A percentile compares a stretch with the other conserved stretches of the same genome.
Evolutionary conservation across 2,797 vertebrate genomes (phyloP).

Genomic region (Tympanoctomys barrerae): DNA sequence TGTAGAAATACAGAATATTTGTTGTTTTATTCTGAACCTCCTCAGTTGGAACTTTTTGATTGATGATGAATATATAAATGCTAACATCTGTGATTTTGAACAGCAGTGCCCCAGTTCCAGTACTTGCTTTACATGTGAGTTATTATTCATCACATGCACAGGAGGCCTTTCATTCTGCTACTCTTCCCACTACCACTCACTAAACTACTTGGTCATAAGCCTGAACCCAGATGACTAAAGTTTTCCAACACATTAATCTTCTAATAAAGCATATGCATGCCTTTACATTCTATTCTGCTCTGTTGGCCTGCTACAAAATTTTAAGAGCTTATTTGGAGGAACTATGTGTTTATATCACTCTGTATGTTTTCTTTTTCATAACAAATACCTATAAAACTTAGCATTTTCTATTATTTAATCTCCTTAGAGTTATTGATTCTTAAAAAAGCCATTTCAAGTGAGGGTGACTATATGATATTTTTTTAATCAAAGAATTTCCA

Average conservation of each 20-base stretch:
- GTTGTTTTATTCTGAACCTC: neutral
- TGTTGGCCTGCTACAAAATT: constrained; percentile 1
- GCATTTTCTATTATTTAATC: constrained; percentile 35
- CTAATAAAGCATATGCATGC: neutral
- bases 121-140: neutral
- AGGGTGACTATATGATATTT: neutral
- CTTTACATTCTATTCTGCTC: neutral
- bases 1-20: neutral
- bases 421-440: constrained; percentile 20
- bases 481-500: neutral
- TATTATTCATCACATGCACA: neutral
- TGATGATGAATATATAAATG: neutral
- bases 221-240: neutral
- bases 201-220: neutral
- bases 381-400: constrained; percentile 24
- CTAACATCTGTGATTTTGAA: neutral
- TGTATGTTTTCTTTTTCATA: neutral
- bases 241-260: neutral
- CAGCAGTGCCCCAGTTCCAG: neutral
- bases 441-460: neutral
- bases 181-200: neutral
- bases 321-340: constrained; percentile 38
- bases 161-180: neutral
- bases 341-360: neutral
- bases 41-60: neutral